Evolutionary conservation across 2,888 invertebrate species (phyloP), one percentile per base, ranked within the genome.

Genomic region (Metellina segmentata): DNA sequence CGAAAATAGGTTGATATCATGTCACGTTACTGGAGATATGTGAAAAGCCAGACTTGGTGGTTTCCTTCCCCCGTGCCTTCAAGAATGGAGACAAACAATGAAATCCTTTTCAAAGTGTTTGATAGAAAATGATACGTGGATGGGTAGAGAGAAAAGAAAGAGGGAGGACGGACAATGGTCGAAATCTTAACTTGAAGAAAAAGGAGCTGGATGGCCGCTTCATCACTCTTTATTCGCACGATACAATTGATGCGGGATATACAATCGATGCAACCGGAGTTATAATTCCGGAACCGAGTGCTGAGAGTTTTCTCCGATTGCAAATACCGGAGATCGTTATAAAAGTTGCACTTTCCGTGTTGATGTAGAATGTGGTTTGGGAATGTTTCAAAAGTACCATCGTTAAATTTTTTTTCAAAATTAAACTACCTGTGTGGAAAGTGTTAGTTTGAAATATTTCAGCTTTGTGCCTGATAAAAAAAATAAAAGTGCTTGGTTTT

Each of bases 51-150:
- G 72, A 61, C 78, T 85, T 78, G 78, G 34, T 51, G 78, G 72
- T 52, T 53, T 52, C 19, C 34, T 81, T 74, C 51, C 61, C 61
- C 20, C 88, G 71, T 61, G 53, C 83, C 19, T 70, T 72, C 77
- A 85, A 89, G 89, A 89, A 89, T 89, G 83, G 83, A 83, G 89
- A 89, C 83, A 82, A 85, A 90, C 90, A 90, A 90, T 90, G 90
- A 74, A 90, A 90, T 79, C 90, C 85, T 74, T 90, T 90, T 90
- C 85, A 90, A 74, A 90, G 72, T 78, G 70, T 85, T 85, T 78
- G 89, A 90, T 90, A 85, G 89, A 90, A 90, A 90, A 85, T 90
- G 89, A 90, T 90, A 90, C 71, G 83, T 61, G 89, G 83, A 74
- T 61, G 85, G 70, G 70, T 51, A 78, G 69, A 86, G 78, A 85